Conservation (phyloP, 2,888 invertebrate species). For the Crocallis elinguaria region DNA sequence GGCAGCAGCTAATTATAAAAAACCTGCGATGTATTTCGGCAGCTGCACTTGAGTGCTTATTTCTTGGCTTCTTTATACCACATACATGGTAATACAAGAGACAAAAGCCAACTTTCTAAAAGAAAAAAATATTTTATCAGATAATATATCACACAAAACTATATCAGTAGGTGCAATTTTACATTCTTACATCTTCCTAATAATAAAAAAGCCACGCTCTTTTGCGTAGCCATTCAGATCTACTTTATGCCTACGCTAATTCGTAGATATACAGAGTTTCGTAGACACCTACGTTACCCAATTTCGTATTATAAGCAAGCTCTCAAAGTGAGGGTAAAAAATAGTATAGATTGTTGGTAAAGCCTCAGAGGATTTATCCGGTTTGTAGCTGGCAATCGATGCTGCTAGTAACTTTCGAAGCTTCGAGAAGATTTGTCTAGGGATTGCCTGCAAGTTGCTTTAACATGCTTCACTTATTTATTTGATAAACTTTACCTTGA, state of each 20-base stretch:
- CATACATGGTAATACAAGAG: too few relatives aligned
- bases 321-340: conserved; percentile 15
- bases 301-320: conserved; percentile 6
- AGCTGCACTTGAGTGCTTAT: too few relatives aligned
- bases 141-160: too few relatives aligned
- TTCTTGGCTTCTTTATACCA: too few relatives aligned
- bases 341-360: conserved; percentile 10
- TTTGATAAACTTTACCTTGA: conserved; percentile 14
- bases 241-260: conserved; percentile 30
- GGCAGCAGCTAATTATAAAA: too few relatives aligned
- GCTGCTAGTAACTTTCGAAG: conserved; percentile 34
- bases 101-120: too few relatives aligned
- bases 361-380: conserved; percentile 23
- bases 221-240: not conserved
- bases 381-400: conserved; percentile 20
- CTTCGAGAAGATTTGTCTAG: conserved; percentile 40
- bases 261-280: conserved; percentile 18
- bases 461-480: conserved; percentile 19
- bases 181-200: too few relatives aligned
- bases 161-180: too few relatives aligned
- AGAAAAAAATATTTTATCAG: too few relatives aligned
- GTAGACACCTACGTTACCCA: conserved; percentile 8
- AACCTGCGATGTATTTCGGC: too few relatives aligned
- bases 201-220: not conserved
- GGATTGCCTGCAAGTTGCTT: conserved; percentile 23